Conservation (phyloP, 1,140 invertebrate species). For the Himalopsyche phryganea region DNA sequence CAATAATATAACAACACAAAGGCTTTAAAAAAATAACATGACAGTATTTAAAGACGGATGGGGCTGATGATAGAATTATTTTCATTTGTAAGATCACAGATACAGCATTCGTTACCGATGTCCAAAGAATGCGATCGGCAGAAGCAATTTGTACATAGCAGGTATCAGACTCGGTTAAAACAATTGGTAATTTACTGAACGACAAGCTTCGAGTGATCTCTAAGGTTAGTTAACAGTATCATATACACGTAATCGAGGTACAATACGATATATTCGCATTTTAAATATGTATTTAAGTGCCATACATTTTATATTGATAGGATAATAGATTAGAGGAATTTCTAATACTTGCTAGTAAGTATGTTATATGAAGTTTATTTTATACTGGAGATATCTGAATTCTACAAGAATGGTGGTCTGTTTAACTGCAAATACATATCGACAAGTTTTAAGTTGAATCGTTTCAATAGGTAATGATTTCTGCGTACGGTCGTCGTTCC, state of each 20-base stretch:
- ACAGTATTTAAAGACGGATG: neutral
- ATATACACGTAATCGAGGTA: slow-evolving; percentile 1
- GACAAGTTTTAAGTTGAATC: no score
- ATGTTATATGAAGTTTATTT: no score
- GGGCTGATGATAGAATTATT: slow-evolving; percentile 2
- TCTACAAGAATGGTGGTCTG: no score
- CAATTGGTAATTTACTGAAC: neutral
- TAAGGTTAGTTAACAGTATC: slow-evolving; percentile 2
- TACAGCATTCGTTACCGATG: neutral
- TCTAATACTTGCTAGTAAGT: no score
- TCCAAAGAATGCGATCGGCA: neutral
- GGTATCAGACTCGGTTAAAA: slow-evolving; percentile 9
- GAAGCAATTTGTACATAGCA: slow-evolving; percentile 24
- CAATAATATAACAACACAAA: slow-evolving; percentile 6
- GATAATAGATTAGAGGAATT: neutral
- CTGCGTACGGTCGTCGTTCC: no score
- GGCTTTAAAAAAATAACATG: slow-evolving; percentile 5
- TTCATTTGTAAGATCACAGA: slow-evolving; percentile 10
- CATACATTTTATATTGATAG: neutral
- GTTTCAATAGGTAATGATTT: no score
- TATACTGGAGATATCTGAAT: no score
- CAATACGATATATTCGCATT: slow-evolving; percentile 8
- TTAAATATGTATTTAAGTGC: slow-evolving; percentile 1
- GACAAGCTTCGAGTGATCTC: slow-evolving; percentile 9
- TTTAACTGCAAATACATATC: no score